phyloP scores from a whole-genome alignment of 2,797 vertebrate species.

The Xyrichtys novacula region DNA sequence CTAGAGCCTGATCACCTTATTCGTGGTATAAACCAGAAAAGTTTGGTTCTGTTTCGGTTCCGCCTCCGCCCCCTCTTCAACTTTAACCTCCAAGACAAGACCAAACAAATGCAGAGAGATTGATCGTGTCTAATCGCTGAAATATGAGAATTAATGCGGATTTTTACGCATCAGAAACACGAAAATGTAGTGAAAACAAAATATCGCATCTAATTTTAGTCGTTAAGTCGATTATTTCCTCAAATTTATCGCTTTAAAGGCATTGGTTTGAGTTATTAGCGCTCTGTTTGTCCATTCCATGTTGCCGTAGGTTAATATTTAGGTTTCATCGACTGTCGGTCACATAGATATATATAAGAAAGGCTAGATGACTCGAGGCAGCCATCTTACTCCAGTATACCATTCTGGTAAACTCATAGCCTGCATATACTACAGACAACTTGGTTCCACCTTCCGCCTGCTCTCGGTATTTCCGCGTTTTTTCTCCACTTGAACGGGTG shows the following conservation, averaged over 20 bases:
- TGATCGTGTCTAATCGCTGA: background rate
- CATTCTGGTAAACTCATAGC: no score
- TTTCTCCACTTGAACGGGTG: no score
- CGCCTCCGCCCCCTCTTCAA: slow-evolving; percentile 48
- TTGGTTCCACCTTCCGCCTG: no score
- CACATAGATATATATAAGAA: no score
- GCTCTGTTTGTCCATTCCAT: background rate
- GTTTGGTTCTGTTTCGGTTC: slow-evolving; percentile 61
- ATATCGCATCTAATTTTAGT: accelerated
- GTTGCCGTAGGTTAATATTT: slow-evolving; percentile 52
- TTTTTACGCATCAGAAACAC: accelerated
- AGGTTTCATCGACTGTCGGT: background rate
- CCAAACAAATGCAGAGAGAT: slow-evolving; percentile 74
- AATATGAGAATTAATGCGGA: background rate
- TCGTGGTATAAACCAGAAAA: slow-evolving; percentile 60
- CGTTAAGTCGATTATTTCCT: accelerated
- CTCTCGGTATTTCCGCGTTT: no score
- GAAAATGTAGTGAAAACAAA: accelerated
- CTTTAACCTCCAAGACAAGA: slow-evolving; percentile 53
- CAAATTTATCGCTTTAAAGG: accelerated
- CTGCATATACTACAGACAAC: no score
- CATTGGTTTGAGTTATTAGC: background rate
- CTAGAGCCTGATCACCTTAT: slow-evolving; percentile 42
- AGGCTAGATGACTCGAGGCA: no score
- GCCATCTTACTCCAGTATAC: no score